These are phyloP conservation scores for Trachops cirrhosus DNA, from an alignment of 2,797 vertebrate species.

Conservation along the genomic window DNA sequence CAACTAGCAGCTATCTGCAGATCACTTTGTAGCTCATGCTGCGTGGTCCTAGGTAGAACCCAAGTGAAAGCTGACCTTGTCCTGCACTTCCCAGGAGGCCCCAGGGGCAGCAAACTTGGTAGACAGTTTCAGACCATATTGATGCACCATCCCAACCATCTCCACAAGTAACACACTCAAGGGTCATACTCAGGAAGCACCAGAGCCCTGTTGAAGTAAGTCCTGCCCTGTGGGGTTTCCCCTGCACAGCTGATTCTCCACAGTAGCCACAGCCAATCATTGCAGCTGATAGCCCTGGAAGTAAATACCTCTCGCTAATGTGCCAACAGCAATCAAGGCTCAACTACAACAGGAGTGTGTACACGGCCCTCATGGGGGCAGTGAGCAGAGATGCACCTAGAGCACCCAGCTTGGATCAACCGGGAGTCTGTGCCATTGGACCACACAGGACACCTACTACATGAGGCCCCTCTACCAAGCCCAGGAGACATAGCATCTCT, in stretches of 20 bases:
- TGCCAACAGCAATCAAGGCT: background rate
- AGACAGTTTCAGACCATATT: background rate
- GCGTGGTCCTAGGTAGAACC: background rate
- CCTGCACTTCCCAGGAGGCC: background rate
- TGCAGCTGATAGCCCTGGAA: background rate
- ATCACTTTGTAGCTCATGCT: background rate
- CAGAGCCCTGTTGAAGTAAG: background rate
- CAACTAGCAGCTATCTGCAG: background rate
- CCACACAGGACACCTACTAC: background rate
- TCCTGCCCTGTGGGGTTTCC: background rate
- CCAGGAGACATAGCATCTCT: background rate
- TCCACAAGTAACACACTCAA: background rate
- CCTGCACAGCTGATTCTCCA: background rate
- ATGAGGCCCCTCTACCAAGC: background rate
- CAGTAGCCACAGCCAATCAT: background rate
- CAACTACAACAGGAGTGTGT: background rate
- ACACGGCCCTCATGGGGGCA: background rate
- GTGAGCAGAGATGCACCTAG: background rate
- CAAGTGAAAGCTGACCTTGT: background rate
- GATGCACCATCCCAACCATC: background rate
- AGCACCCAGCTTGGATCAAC: background rate
- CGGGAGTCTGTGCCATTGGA: background rate
- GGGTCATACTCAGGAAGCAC: background rate
- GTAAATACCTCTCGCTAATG: background rate
- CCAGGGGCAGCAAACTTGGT: background rate